Conservation (phyloP, 2,113 vertebrate species). For the Alectura lathami region DNA sequence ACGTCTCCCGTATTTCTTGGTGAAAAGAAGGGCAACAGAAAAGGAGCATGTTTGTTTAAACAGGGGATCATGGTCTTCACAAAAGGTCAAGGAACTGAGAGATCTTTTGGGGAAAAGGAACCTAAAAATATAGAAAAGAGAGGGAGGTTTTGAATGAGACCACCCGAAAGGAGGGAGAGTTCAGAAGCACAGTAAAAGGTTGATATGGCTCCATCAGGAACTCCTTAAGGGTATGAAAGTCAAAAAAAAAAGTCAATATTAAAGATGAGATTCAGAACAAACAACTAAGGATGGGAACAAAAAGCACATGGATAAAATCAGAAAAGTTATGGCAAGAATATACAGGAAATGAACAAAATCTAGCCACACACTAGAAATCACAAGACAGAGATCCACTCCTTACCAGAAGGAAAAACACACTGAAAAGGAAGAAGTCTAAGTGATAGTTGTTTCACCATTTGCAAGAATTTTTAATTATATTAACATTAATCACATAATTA, state of each 20-base stretch:
- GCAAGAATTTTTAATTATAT: not conserved
- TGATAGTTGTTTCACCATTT: not conserved
- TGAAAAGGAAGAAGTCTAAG: not conserved
- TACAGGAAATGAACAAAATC: not conserved
- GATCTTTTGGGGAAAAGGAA: not conserved
- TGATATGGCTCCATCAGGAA: not conserved
- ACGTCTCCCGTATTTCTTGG: not conserved
- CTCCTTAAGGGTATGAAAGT: not conserved
- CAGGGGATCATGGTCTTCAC: not conserved
- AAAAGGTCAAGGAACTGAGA: not conserved
- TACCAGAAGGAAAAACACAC: not conserved
- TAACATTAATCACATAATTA: not conserved
- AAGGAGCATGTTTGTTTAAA: not conserved
- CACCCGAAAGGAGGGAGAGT: not conserved
- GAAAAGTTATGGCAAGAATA: not conserved
- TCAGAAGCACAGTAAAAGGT: not conserved
- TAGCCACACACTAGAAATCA: not conserved
- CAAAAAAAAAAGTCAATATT: not conserved
- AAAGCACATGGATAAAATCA: not conserved
- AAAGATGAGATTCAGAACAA: not conserved
- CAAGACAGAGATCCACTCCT: not conserved
- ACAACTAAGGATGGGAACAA: not conserved
- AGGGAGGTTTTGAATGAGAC: not conserved
- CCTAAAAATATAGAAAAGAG: not conserved
- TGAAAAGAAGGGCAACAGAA: not conserved